Conservation (phyloP, 2,797 vertebrate genomes). For the Tauraco hartlaubi region DNA sequence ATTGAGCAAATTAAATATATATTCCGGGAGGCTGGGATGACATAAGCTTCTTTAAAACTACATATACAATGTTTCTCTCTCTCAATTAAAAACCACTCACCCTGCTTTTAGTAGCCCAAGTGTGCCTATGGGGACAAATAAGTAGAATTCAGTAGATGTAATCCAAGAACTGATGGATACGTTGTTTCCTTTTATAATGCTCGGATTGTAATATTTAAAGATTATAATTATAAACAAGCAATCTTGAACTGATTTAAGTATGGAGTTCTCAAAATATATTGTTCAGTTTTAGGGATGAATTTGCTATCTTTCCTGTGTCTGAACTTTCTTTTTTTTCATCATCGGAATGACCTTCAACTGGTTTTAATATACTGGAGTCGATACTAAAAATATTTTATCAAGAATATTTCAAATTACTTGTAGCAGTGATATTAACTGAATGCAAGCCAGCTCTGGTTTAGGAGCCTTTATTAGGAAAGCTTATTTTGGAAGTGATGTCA, state of each 20-base stretch:
- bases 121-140: neutral
- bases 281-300: neutral
- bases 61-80: neutral
- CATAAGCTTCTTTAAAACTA: neutral
- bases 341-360: constrained; percentile 67
- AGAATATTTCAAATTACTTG: constrained; percentile 67
- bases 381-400: constrained; percentile 78
- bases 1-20: neutral
- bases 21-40: neutral
- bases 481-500: constrained; percentile 71
- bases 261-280: neutral
- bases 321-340: neutral
- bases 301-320: neutral
- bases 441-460: constrained; percentile 62
- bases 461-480: constrained; percentile 70
- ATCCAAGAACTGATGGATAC: neutral
- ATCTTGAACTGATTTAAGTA: neutral
- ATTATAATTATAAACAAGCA: neutral
- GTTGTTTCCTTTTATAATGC: neutral
- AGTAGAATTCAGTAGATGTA: neutral
- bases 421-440: constrained; percentile 64
- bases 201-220: neutral
- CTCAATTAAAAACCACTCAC: neutral
- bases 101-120: neutral
- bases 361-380: constrained; percentile 1